These are phyloP conservation scores for Gymnogyps californianus DNA, from an alignment of 2,113 vertebrate genomes.

Conservation along the genomic window DNA sequence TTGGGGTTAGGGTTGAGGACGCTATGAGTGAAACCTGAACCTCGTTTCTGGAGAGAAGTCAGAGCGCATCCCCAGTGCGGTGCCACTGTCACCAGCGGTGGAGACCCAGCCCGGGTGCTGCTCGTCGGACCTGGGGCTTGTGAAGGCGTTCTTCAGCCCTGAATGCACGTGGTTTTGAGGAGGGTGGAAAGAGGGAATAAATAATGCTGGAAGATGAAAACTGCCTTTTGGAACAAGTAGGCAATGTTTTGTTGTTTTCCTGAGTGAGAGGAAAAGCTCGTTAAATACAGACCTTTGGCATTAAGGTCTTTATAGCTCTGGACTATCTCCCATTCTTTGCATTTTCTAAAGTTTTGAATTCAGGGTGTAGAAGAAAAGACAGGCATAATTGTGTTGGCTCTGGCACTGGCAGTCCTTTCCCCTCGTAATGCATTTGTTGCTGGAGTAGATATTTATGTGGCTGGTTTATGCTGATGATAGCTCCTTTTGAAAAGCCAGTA, in stretches of 20 bases:
- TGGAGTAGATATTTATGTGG: neutral
- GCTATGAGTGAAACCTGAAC: neutral
- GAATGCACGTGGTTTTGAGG: neutral
- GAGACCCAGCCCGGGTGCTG: neutral
- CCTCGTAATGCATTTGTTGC: neutral
- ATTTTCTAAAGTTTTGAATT: neutral
- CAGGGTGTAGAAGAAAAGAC: neutral
- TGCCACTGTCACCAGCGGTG: fast-evolving
- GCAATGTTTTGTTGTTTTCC: neutral
- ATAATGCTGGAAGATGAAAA: neutral
- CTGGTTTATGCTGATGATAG: neutral
- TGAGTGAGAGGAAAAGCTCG: neutral
- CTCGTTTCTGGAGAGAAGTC: neutral
- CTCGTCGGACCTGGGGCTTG: fast-evolving
- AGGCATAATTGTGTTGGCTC: neutral
- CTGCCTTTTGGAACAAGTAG: neutral
- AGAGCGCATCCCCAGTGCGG: fast-evolving
- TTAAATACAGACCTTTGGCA: neutral
- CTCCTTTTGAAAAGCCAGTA: neutral
- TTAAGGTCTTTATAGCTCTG: neutral
- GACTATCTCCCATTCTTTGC: neutral
- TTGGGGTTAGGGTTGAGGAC: neutral
- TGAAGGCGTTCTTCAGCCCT: neutral
- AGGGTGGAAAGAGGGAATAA: neutral
- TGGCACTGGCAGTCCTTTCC: neutral